phyloP scores from a whole-genome alignment of 2,888 invertebrate species.

The Tubulanus polymorphus region DNA sequence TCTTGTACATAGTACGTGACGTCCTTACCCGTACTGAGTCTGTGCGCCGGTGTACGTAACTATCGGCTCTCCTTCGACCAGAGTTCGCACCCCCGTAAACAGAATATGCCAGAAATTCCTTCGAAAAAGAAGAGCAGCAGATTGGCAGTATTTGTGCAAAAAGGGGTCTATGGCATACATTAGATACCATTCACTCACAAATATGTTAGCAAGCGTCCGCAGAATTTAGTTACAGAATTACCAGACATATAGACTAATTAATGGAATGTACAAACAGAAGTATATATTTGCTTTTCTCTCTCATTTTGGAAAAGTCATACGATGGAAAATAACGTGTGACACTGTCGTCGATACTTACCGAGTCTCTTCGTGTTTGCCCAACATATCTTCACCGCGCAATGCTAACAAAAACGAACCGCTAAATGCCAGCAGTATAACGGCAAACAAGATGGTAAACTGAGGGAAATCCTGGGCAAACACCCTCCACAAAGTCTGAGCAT shows the following conservation, averaged over 20 bases:
- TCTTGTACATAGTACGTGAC: no score
- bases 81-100: constrained; percentile 32
- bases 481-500: constrained; percentile 37
- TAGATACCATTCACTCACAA: no score
- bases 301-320: no score
- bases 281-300: no score
- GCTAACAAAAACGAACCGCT: constrained; percentile 36
- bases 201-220: no score
- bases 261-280: no score
- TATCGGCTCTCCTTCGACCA: constrained; percentile 35
- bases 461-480: constrained; percentile 35
- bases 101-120: constrained; percentile 37
- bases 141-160: no score
- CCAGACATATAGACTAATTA: no score
- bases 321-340: not conserved
- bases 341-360: not conserved
- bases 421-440: constrained; percentile 39
- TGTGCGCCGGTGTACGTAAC: constrained; percentile 32
- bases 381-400: constrained; percentile 30
- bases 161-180: no score
- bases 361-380: constrained; percentile 10
- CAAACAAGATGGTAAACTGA: constrained; percentile 36
- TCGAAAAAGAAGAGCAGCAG: constrained; percentile 9
- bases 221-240: no score
- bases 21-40: constrained; percentile 29